Conservation (phyloP, 1,140 invertebrate genomes). For the Drosophila eugracilis region DNA sequence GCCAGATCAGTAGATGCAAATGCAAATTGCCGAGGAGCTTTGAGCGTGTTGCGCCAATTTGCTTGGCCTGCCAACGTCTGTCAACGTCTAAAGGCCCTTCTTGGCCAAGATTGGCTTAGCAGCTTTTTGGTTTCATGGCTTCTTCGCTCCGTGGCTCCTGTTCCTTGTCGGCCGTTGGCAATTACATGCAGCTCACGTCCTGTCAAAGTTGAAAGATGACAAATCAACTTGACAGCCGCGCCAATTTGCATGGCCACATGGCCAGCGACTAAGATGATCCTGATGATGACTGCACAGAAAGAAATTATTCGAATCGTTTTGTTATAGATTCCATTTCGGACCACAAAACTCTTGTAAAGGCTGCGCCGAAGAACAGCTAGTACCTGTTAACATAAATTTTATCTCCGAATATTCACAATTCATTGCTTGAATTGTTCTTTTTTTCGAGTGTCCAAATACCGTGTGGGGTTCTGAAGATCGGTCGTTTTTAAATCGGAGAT, state of each 20-base stretch:
- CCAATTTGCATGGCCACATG: slow-evolving; percentile 79
- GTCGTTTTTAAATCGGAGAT: slow-evolving; percentile 13
- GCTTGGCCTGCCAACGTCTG: slow-evolving; percentile 74
- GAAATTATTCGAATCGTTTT: too few relatives aligned
- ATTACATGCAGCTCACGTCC: slow-evolving; percentile 79
- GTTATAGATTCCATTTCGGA: too few relatives aligned
- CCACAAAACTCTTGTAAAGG: too few relatives aligned
- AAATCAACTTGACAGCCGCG: slow-evolving; percentile 79
- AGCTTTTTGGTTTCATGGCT: slow-evolving; percentile 6
- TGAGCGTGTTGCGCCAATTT: slow-evolving; percentile 75
- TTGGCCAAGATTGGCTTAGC: slow-evolving; percentile 20
- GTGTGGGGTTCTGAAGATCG: slow-evolving; percentile 36
- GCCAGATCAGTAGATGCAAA: slow-evolving; percentile 30
- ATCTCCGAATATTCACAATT: not conserved
- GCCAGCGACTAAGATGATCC: slow-evolving; percentile 55
- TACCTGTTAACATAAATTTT: too few relatives aligned
- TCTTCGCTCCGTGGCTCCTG: slow-evolving; percentile 18
- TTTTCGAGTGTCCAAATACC: slow-evolving; percentile 29
- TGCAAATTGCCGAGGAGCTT: slow-evolving; percentile 41
- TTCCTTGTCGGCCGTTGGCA: slow-evolving; percentile 54
- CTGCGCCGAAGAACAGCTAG: too few relatives aligned
- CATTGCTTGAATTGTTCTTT: too few relatives aligned
- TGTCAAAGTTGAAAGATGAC: slow-evolving; percentile 82
- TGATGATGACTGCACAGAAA: slow-evolving; percentile 31
- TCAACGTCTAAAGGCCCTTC: slow-evolving; percentile 59